Conservation (phyloP, 2,888 invertebrate species). For the Hedya salicella region DNA sequence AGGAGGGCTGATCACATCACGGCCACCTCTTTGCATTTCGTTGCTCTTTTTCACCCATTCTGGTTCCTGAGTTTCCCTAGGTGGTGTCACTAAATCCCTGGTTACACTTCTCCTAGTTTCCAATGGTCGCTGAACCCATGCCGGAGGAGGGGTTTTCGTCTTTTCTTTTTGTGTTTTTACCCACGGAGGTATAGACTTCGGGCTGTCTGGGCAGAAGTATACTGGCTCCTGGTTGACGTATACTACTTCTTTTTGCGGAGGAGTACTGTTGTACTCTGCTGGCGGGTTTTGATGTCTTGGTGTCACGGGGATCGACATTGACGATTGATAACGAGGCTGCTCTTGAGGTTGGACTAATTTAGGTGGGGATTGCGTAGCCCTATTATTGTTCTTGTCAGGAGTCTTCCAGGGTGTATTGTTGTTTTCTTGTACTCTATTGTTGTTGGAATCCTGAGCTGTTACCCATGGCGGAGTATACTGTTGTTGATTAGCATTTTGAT, state of each 20-base stretch:
- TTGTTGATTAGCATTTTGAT: slow-evolving; percentile 54
- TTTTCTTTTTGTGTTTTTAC: slow-evolving; percentile 80
- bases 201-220: slow-evolving; percentile 77
- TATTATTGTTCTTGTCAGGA: slow-evolving; percentile 57
- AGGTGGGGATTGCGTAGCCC: slow-evolving; percentile 58
- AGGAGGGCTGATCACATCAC: slow-evolving; percentile 77
- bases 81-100: slow-evolving; percentile 74
- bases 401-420: slow-evolving; percentile 62
- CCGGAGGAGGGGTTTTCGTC: slow-evolving; percentile 80
- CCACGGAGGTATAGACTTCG: slow-evolving; percentile 78
- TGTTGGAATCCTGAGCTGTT: slow-evolving; percentile 63
- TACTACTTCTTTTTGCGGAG: slow-evolving; percentile 73
- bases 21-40: slow-evolving; percentile 70
- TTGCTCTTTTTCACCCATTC: slow-evolving; percentile 79
- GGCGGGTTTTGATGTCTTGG: slow-evolving; percentile 69
- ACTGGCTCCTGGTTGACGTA: slow-evolving; percentile 79
- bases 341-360: slow-evolving; percentile 56
- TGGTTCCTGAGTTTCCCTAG: slow-evolving; percentile 74
- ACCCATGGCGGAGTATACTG: slow-evolving; percentile 70
- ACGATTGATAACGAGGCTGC: slow-evolving; percentile 76
- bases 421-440: slow-evolving; percentile 66
- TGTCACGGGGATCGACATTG: slow-evolving; percentile 80
- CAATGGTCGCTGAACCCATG: slow-evolving; percentile 75
- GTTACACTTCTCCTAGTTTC: slow-evolving; percentile 71
- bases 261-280: slow-evolving; percentile 65